phyloP scores from a whole-genome alignment of 1,140 invertebrate genomes.

The Sarcophaga bullata region DNA sequence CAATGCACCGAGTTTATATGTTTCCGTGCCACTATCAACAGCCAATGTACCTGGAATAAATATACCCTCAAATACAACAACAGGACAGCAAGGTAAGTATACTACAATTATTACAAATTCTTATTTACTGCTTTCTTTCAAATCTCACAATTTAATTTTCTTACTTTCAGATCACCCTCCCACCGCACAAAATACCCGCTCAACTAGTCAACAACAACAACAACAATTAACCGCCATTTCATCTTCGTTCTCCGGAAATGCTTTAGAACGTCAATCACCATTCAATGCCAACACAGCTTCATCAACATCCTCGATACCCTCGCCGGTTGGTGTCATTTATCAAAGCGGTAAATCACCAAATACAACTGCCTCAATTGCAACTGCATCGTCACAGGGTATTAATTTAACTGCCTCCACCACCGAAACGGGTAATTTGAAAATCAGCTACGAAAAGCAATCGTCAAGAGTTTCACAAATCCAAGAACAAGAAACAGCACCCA shows the following conservation, averaged over 20 bases:
- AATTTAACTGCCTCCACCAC: constrained; percentile 61
- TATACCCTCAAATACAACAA: constrained; percentile 51
- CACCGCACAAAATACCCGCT: constrained; percentile 35
- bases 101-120: neutral
- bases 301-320: constrained; percentile 40
- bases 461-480: constrained; percentile 59
- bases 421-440: constrained; percentile 67
- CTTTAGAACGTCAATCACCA: constrained; percentile 35
- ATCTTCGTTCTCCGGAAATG: neutral
- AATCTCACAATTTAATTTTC: neutral
- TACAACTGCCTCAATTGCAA: constrained; percentile 8
- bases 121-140: neutral
- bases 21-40: constrained; percentile 63
- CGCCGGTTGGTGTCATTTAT: constrained; percentile 44
- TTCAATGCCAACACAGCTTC: constrained; percentile 37
- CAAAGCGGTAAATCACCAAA: constrained; percentile 60
- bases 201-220: constrained; percentile 44
- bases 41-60: constrained; percentile 65
- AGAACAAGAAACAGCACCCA: constrained; percentile 64
- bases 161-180: constrained; percentile 36
- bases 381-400: constrained; percentile 21
- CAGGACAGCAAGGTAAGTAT: constrained; percentile 31
- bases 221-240: constrained; percentile 33
- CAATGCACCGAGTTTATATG: constrained; percentile 60
- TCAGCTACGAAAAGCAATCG: constrained; percentile 68